Evolutionary conservation across 2,113 vertebrate species (phyloP), one percentile per base, ranked within the genome.

Genomic region (Corydoras sp.): DNA sequence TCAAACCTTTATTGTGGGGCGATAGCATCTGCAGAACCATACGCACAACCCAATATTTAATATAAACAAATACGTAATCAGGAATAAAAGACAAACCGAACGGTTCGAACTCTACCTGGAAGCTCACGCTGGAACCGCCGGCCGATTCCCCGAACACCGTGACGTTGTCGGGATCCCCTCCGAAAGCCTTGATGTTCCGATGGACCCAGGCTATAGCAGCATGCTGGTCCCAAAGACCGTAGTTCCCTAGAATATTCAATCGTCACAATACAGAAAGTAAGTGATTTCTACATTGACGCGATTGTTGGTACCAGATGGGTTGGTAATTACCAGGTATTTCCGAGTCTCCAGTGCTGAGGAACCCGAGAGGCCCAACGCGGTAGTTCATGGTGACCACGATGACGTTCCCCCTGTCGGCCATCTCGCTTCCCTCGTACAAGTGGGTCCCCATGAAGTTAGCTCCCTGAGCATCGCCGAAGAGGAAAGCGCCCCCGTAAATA

Each of bases 91-190:
- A 43, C 35, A 43, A 43, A 43, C 35, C 35, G 35, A 43, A 43
- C 18, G 18, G 35, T 43, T 43, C 4, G 5, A 53, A 6, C 12
- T 54, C 70, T 54, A 97, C 96, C 95, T 99, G 95, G 51, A 98
- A 88, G 65, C 87, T 92, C 58, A 92, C 92, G 0, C 93, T 93
- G 73, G 54, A 81, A 0, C 3, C 90, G 9, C 97, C 97, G 0
- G 95, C 97, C 0, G 97, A 99, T 54, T 99, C 94, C 67, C 97
- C 97, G 29, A 99, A 98, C 80, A 99, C 1, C 12, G 95, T 97
- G 81, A 98, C 90, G 81, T 92, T 98, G 67, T 88, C 50, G 0
- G 95, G 91, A 81, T 97, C 89, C 0, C 96, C 96, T 1, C 97
- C 97, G 8, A 99, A 98, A 12, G 86, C 88, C 0, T 64, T 86